Conservation (phyloP, 2,888 invertebrate genomes). For the Drosophila crucigera region DNA sequence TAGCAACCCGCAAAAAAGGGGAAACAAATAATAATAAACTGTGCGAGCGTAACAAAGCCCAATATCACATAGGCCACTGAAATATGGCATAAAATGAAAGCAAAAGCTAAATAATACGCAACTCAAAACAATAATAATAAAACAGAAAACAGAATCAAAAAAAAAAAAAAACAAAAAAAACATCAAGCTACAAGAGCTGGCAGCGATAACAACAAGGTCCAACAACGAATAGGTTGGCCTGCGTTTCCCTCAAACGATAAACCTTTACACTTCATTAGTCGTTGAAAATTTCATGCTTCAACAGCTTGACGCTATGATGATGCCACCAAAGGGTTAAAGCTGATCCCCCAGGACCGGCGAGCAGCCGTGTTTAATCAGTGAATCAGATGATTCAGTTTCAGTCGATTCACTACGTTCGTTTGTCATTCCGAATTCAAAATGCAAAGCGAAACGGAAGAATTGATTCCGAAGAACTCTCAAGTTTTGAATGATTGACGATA, state of each 20-base stretch:
- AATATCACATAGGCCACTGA: constrained; percentile 62
- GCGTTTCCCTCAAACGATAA: constrained; percentile 72
- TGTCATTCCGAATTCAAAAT: constrained; percentile 58
- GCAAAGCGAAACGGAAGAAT: constrained; percentile 44
- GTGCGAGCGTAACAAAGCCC: constrained; percentile 63
- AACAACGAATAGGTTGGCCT: constrained; percentile 39
- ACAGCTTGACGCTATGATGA: constrained; percentile 67
- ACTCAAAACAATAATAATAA: constrained; percentile 74
- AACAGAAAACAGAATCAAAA: constrained; percentile 31
- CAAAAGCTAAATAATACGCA: constrained; percentile 69
- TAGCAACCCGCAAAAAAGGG: constrained; percentile 53
- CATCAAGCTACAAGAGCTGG: constrained; percentile 20
- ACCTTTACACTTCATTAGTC: constrained; percentile 79
- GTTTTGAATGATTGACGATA: constrained; percentile 2
- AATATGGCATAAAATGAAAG: constrained; percentile 63
- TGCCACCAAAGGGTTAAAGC: constrained; percentile 72
- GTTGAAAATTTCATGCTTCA: constrained; percentile 76
- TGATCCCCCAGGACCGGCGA: constrained; percentile 21
- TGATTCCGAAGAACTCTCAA: background rate
- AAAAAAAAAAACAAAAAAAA: constrained; percentile 11
- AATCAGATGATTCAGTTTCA: constrained; percentile 73
- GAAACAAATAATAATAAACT: constrained; percentile 76
- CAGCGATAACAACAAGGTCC: constrained; percentile 43
- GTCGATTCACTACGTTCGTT: constrained; percentile 66
- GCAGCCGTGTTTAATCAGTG: constrained; percentile 72